Evolutionary conservation across 2,888 invertebrate species (phyloP).

Genomic region (Tortricodes alternella): DNA sequence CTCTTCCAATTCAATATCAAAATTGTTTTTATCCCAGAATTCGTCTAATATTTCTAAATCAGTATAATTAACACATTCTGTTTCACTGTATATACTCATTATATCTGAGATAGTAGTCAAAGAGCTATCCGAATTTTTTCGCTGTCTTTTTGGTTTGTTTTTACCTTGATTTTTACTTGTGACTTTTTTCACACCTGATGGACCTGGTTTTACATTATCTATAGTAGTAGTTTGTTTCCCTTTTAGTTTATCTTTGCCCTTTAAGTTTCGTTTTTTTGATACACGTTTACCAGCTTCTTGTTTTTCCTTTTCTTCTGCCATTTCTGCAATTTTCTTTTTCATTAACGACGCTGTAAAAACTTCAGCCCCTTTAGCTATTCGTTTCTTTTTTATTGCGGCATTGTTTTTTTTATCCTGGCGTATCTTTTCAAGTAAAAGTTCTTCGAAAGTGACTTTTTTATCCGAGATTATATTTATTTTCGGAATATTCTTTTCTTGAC

Average conservation of each 20-base stretch:
- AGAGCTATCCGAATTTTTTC: slow-evolving; percentile 6
- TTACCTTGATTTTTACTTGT: neutral
- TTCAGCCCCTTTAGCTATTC: slow-evolving; percentile 18
- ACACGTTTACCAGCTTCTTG: neutral
- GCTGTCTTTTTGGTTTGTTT: slow-evolving; percentile 2
- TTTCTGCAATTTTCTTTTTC: neutral
- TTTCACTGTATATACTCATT: slow-evolving; percentile 10
- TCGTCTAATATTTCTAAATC: neutral
- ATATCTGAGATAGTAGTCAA: slow-evolving; percentile 9
- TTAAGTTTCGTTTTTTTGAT: neutral
- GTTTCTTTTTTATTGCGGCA: slow-evolving; percentile 12
- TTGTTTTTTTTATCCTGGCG: slow-evolving; percentile 23
- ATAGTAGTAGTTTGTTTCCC: neutral
- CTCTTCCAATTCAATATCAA: neutral
- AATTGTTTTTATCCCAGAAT: neutral
- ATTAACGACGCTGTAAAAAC: slow-evolving; percentile 13
- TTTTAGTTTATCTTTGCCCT: neutral
- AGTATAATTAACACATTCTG: slow-evolving; percentile 8
- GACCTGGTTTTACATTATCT: slow-evolving; percentile 4
- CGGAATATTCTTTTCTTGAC: slow-evolving; percentile 16
- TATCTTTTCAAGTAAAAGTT: slow-evolving; percentile 25
- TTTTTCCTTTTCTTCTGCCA: neutral
- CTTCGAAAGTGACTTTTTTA: slow-evolving; percentile 20
- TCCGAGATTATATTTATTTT: slow-evolving; percentile 25
- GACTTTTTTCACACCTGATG: slow-evolving; percentile 5